Conservation (phyloP, 2,797 vertebrate species). For the Urophycis tenuis region DNA sequence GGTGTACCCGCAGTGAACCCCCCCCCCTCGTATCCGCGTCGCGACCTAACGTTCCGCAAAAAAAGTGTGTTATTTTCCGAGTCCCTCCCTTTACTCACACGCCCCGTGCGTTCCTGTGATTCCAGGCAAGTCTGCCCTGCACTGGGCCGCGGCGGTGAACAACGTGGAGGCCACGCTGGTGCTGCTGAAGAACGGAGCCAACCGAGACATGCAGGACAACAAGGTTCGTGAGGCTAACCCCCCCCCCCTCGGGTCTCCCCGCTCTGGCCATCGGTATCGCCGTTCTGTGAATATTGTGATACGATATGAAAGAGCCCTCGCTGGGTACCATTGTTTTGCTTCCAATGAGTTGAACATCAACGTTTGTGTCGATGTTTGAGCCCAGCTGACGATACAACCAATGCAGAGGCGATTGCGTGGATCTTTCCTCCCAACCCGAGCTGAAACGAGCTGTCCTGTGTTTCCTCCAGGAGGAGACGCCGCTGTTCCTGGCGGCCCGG, state of each 20-base stretch:
- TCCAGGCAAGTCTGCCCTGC: constrained; percentile 89
- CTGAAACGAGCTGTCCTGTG: too few relatives aligned
- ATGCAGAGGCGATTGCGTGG: too few relatives aligned
- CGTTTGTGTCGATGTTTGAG: background rate
- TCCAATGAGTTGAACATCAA: background rate
- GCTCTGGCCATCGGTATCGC: too few relatives aligned
- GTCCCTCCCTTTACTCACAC: background rate
- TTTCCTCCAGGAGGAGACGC: constrained; percentile 83
- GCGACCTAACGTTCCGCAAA: too few relatives aligned
- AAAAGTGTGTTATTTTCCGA: too few relatives aligned
- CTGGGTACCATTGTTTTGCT: background rate
- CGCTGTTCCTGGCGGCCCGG: constrained; percentile 86
- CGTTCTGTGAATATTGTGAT: background rate
- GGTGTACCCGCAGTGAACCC: too few relatives aligned
- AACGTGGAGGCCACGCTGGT: constrained; percentile 91
- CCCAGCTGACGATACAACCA: background rate
- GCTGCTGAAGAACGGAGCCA: constrained; percentile 92
- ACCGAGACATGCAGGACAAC: constrained; percentile 96
- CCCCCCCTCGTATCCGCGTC: too few relatives aligned
- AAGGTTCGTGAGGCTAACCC: constrained; percentile 67
- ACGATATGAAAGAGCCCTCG: too few relatives aligned
- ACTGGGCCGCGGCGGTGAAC: constrained; percentile 95
- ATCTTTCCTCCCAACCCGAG: too few relatives aligned
- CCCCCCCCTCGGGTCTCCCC: too few relatives aligned
- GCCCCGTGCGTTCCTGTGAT: constrained; percentile 12